These are phyloP conservation scores for Schizopygopsis malacanthus DNA, from an alignment of 2,797 vertebrate genomes.

Conservation along the genomic window DNA sequence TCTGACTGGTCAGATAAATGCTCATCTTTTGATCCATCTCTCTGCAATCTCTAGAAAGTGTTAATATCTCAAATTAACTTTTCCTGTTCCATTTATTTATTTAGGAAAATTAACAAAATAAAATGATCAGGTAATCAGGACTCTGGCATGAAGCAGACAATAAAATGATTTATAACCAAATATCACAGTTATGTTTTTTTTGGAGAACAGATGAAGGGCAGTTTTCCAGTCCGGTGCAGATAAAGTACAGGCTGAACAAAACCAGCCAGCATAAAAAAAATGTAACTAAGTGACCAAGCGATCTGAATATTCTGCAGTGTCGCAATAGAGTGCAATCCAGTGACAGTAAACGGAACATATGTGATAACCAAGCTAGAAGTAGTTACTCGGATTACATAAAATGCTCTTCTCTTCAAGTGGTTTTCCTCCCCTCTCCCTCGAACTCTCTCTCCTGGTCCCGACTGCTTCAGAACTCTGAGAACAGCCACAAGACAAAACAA, in stretches of 20 bases:
- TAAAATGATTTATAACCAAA: not conserved
- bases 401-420: conserved; percentile 50
- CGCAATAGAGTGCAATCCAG: not conserved
- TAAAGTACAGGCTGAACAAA: not conserved
- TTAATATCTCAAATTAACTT: too few relatives aligned
- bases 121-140: not conserved
- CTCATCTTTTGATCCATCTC: too few relatives aligned
- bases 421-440: conserved; percentile 46
- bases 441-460: conserved; percentile 28
- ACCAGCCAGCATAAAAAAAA: not conserved
- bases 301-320: not conserved
- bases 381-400: not conserved
- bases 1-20: too few relatives aligned
- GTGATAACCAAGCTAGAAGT: not conserved
- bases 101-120: not conserved
- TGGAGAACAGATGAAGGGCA: not conserved
- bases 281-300: not conserved
- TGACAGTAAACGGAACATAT: not conserved
- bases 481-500: not conserved
- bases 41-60: too few relatives aligned
- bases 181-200: not conserved
- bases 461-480: not conserved
- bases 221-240: not conserved
- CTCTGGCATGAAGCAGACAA: not conserved
- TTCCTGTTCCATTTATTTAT: too few relatives aligned